Conservation (phyloP, 1,140 invertebrate genomes). For the Papilio xuthus region DNA sequence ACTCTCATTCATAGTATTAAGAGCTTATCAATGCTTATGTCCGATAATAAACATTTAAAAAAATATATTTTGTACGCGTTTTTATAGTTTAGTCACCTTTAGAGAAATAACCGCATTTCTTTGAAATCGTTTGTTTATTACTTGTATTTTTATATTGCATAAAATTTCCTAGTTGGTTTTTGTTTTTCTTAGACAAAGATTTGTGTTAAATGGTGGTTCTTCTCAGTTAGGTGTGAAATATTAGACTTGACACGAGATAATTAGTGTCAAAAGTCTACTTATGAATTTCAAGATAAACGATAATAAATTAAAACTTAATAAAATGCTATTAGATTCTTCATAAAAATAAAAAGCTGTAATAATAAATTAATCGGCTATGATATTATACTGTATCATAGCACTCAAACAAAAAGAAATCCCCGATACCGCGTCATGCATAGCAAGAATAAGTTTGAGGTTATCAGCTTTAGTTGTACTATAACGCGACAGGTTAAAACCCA, state of each 20-base stretch:
- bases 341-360: not conserved
- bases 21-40: not conserved
- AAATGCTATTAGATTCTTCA: not conserved
- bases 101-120: not conserved
- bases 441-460: conserved; percentile 13
- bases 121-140: not conserved
- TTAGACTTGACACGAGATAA: too few species aligned
- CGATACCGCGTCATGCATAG: not conserved
- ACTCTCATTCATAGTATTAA: too few species aligned
- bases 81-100: not conserved
- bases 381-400: not conserved
- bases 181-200: too few species aligned
- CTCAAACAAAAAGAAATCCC: conserved; percentile 15
- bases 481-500: not conserved
- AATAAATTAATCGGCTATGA: not conserved
- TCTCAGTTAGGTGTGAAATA: too few species aligned
- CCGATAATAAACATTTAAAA: not conserved
- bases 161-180: not conserved
- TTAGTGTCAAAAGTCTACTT: too few species aligned
- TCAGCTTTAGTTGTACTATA: not conserved
- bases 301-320: too few species aligned
- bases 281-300: too few species aligned
- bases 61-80: too few species aligned
- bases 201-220: not conserved
- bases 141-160: too few species aligned